A percentile compares a stretch with the other conserved stretches of the same genome.
Conservation (phyloP, 2,797 vertebrate genomes). For the Arnoldichthys spilopterus region DNA sequence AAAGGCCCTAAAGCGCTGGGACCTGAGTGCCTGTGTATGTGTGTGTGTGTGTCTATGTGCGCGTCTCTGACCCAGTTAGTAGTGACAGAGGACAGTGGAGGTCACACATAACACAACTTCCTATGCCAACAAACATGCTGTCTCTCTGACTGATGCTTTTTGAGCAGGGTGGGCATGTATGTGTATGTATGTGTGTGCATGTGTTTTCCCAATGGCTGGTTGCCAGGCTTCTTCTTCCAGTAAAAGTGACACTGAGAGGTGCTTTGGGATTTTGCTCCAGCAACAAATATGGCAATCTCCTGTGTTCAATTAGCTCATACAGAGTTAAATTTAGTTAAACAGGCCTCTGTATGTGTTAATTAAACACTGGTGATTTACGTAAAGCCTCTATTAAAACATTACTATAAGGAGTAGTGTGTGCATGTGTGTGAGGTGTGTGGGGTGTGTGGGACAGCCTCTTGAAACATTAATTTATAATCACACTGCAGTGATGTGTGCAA, state of each 20-base stretch:
- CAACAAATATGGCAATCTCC: conserved; percentile 34
- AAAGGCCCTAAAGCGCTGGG: conserved; percentile 6
- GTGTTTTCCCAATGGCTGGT: conserved; percentile 33
- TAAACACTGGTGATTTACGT: conserved; percentile 36
- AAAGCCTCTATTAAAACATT: conserved; percentile 39
- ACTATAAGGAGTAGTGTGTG: conserved; percentile 18
- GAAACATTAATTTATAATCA: conserved; percentile 32
- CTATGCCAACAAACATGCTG: conserved; percentile 33
- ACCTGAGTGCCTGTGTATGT: conserved; percentile 20
- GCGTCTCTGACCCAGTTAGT: conserved; percentile 52
- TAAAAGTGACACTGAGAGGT: conserved; percentile 32
- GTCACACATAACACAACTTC: conserved; percentile 27
- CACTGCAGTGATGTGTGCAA: conserved; percentile 10
- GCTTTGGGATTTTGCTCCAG: conserved; percentile 31
- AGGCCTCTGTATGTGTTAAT: conserved; percentile 34
- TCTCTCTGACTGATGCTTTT: conserved; percentile 11
- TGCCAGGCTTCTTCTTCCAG: conserved; percentile 35
- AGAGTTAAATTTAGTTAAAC: conserved; percentile 41
- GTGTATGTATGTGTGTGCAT: conserved; percentile 25
- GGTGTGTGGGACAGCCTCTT: conserved; percentile 26
- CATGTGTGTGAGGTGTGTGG: not conserved
- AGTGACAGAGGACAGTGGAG: conserved; percentile 49
- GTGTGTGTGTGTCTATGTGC: conserved; percentile 30
- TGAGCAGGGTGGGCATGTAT: conserved; percentile 25
- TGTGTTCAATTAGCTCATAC: conserved; percentile 38